A percentile compares a stretch with the other conserved stretches of the same genome.
Conservation (phyloP, 2,113 vertebrate species). For the Crypturellus undulatus region DNA sequence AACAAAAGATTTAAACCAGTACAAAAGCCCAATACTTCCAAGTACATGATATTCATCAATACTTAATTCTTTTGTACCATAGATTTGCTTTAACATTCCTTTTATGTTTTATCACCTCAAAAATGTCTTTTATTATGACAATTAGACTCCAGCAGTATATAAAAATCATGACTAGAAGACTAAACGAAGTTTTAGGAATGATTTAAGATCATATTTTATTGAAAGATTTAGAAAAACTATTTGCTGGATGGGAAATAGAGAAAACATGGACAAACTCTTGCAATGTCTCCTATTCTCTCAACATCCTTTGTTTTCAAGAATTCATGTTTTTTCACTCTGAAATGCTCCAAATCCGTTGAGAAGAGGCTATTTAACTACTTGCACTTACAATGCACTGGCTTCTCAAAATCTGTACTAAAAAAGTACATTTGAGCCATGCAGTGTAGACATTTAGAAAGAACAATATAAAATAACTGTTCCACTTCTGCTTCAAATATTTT, state of each 20-base stretch:
- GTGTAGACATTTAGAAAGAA: not conserved
- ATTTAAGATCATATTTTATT: not conserved
- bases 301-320: not conserved
- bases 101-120: slow-evolving; percentile 44
- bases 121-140: slow-evolving; percentile 61
- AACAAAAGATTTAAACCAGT: slow-evolving; percentile 46
- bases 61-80: slow-evolving; percentile 16
- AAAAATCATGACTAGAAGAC: slow-evolving; percentile 45
- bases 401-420: not conserved
- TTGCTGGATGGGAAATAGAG: not conserved
- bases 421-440: not conserved
- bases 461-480: not conserved
- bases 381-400: not conserved
- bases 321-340: fast-evolving
- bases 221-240: slow-evolving; percentile 17
- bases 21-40: slow-evolving; percentile 32
- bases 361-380: not conserved
- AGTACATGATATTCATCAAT: slow-evolving; percentile 43
- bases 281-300: not conserved
- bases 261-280: not conserved
- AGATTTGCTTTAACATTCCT: slow-evolving; percentile 26
- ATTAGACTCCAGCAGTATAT: slow-evolving; percentile 35
- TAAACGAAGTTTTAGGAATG: slow-evolving; percentile 25
- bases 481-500: not conserved
- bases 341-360: fast-evolving